These are phyloP conservation scores for Steinernema carpocapsae DNA, from an alignment of 2,888 invertebrate species.

Conservation along the genomic window DNA sequence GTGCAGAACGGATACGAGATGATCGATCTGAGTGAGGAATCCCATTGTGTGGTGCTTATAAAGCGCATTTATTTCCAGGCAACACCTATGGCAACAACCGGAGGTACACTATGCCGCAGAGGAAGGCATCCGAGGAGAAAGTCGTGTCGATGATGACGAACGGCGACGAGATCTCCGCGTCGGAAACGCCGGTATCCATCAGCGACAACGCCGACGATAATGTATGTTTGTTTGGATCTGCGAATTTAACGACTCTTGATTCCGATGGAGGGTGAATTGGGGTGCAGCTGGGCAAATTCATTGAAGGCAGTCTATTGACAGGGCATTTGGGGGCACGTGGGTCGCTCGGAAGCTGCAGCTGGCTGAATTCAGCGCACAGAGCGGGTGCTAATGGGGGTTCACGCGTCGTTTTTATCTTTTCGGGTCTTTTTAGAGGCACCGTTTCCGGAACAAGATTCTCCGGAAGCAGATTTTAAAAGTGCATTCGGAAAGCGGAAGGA, in stretches of 20 bases:
- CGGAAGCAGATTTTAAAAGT: too few relatives aligned
- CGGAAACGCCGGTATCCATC: conserved; percentile 23
- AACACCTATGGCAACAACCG: conserved; percentile 5
- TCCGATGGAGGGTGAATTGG: background rate
- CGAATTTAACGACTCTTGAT: background rate
- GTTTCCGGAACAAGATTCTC: too few relatives aligned
- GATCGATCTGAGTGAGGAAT: conserved; percentile 19
- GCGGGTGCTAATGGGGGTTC: too few relatives aligned
- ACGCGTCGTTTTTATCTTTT: too few relatives aligned
- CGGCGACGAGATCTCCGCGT: conserved; percentile 31
- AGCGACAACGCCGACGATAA: conserved; percentile 32
- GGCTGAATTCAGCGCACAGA: too few relatives aligned
- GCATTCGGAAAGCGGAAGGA: too few relatives aligned
- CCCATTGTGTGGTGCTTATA: background rate
- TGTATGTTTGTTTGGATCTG: conserved; percentile 1
- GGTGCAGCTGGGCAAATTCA: too few relatives aligned
- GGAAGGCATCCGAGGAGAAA: conserved; percentile 27
- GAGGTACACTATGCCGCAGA: conserved; percentile 31
- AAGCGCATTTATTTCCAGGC: background rate
- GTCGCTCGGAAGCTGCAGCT: too few relatives aligned
- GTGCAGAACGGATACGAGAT: conserved; percentile 28
- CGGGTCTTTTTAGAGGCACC: too few relatives aligned
- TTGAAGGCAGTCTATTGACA: too few relatives aligned
- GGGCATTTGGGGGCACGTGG: too few relatives aligned
- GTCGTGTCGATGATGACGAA: background rate